Percentiles rank a stretch among this genome's conserved stretches.
Conservation (phyloP, 37 sponge, comb jelly and placozoan genomes). For the Ephydatia muelleri region DNA sequence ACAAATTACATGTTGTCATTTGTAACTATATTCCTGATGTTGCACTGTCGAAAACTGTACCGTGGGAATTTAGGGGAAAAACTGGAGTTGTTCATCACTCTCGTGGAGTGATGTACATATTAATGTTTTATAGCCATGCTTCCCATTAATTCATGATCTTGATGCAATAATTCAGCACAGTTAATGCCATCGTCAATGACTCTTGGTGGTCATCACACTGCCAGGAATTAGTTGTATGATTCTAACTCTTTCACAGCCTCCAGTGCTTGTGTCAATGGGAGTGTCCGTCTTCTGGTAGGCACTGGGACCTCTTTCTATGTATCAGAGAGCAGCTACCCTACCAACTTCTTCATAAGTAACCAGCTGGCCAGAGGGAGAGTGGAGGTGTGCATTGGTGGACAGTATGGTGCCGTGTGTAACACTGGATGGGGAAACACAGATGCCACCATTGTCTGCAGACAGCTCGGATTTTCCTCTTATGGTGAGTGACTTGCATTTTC, state of each 20-base stretch:
- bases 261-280: background rate
- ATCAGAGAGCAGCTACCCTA: background rate
- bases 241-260: background rate
- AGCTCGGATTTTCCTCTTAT: slow-evolving; percentile 39
- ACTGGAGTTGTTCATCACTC: no score
- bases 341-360: background rate
- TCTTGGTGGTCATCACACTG: no score
- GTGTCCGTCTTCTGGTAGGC: background rate
- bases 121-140: no score
- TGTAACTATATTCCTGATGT: no score
- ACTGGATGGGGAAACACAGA: slow-evolving; percentile 32
- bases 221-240: no score
- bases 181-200: no score
- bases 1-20: no score
- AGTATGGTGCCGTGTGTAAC: slow-evolving; percentile 38
- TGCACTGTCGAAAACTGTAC: no score
- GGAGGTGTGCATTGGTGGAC: slow-evolving; percentile 35
- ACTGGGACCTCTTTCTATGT: background rate
- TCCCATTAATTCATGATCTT: no score
- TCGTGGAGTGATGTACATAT: no score
- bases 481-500: background rate
- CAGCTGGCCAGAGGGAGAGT: slow-evolving; percentile 34
- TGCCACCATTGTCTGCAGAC: slow-evolving; percentile 44
- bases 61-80: no score
- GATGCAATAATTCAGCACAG: no score